Evolutionary conservation across 2,888 invertebrate genomes (phyloP), one percentile per base, ranked within the genome.

Genomic region (Luffia ferchaultella): DNA sequence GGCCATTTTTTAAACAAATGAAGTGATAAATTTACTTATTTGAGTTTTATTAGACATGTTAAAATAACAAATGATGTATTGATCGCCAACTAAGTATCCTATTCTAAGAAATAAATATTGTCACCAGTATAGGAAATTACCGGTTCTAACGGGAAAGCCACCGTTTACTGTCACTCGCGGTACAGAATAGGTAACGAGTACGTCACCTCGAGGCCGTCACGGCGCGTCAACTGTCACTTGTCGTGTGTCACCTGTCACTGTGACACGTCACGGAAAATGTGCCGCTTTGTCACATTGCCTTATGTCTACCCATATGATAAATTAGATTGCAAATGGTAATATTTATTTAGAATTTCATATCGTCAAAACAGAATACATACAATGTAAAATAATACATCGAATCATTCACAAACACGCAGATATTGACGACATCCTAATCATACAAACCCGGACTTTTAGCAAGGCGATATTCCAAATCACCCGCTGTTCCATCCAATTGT

Each of bases 231-330:
- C 20, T 46, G 19, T 42, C 30, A 49, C 16, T 12, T 44, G 40
- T 45, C 46, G 16, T 42, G 46, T 5, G 50, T 30, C 30, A 19
- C 50, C 42, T 50, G 50, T 49, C 49, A 49, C 42, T 5, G 50
- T 30, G 5, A 19, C 50, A 42, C 46, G 50, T 49, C 49, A 46
- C 18, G 50, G 20, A 19, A 43, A 20, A 49, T 16, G 43, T 15
- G 42, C n/a, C 45, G 44, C 45, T 43, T n/a, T 16, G 43, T 16
- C n/a, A 15, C n/a, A 43, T 43, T 5, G 3, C 16, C 20, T 20
- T 17, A 15, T 20, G 30, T 20, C n/a, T 18, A 18, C 16, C 12
- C 30, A 7, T 12, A 12, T 30, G 30, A 30, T 30, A 30, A 30
- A 30, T 30, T 30, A 12, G 30, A 30, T 30, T 12, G 30, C 30